Evolutionary conservation across 2,888 invertebrate species (phyloP), one percentile per base, ranked within the genome.

Genomic region (Chamaedrilus cognettii): DNA sequence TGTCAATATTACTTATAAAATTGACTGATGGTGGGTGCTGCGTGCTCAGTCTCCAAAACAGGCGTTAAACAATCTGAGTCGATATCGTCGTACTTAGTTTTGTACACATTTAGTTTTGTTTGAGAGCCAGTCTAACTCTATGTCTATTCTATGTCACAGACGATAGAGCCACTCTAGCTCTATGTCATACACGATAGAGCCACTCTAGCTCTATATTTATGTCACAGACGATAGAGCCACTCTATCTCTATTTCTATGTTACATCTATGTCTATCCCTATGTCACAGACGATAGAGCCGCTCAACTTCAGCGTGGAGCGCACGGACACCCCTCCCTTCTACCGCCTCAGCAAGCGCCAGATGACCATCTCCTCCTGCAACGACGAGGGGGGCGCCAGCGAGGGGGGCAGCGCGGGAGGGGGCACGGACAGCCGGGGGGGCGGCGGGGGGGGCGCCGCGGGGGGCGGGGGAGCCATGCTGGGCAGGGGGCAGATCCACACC

Each of bases 301-400:
- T 97, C 64, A 96, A 95, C 85, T 96, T 96, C 83, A 88, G 94
- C 74, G 94, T 99, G 75, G 97, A 98, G 84, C 88, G 98, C 70
- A 97, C 96, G 0, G 97, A 98, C 87, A 96, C 97, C 0, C 96
- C 98, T 32, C 99, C 98, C 3, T 99, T 96, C 86, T 99, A 96
- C 85, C 89, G 98, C 50, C 88, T 97, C 77, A 96, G 94, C 1
- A 81, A 85, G 83, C 1, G 85, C 11, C 87, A 65, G 60, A 28
- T 42, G 42, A 61, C 62, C 28, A 70, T 15, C n/a, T 26, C 67
- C 3, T 67, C 64, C 4, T 26, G 30, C 11, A 70, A 68, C 42
- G 64, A 63, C 7, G 85, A 81, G 70, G n/a, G 76, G n/a, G n/a
- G n/a, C n/a, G n/a, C n/a, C n/a, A 42, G 64, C 78, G 74, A 32